phyloP scores from a whole-genome alignment of 1,140 invertebrate species.

The Cecropterus lyciades region DNA sequence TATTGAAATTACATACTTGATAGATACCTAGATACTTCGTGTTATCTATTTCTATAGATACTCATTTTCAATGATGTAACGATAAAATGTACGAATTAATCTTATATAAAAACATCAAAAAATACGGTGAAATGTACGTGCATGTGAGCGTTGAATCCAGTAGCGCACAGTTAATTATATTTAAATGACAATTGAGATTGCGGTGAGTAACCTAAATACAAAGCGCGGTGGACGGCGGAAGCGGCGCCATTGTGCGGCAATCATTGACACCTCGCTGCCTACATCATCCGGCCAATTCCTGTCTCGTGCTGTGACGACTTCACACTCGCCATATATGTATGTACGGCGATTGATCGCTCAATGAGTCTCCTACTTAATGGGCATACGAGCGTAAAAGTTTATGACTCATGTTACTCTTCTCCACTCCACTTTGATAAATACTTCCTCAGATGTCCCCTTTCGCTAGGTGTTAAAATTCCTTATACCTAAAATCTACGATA shows the following conservation, averaged over 20 bases:
- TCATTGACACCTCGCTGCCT: conserved; percentile 78
- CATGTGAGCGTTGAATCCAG: conserved; percentile 43
- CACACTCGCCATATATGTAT: conserved; percentile 25
- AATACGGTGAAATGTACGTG: conserved; percentile 8
- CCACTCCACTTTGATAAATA: not conserved
- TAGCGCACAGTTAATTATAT: conserved; percentile 64
- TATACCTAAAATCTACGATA: no score
- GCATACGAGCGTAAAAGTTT: not conserved
- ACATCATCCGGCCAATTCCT: conserved; percentile 71
- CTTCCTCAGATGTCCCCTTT: no score
- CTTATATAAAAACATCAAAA: not conserved
- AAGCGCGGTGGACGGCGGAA: conserved; percentile 72
- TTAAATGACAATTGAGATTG: conserved; percentile 73
- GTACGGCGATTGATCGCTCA: conserved; percentile 11
- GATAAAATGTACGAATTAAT: not conserved
- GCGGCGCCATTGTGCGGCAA: conserved; percentile 75
- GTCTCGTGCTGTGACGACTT: conserved; percentile 51
- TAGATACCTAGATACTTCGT: no score
- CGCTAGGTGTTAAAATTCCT: no score
- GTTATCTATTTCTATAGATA: no score
- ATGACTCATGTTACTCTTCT: not conserved
- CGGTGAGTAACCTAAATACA: conserved; percentile 82
- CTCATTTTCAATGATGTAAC: no score
- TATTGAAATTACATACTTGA: no score
- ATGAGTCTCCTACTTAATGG: not conserved